Base-by-base conservation (phyloP, 2,888 invertebrate species). In the Macrophya alboannulata region DNA sequence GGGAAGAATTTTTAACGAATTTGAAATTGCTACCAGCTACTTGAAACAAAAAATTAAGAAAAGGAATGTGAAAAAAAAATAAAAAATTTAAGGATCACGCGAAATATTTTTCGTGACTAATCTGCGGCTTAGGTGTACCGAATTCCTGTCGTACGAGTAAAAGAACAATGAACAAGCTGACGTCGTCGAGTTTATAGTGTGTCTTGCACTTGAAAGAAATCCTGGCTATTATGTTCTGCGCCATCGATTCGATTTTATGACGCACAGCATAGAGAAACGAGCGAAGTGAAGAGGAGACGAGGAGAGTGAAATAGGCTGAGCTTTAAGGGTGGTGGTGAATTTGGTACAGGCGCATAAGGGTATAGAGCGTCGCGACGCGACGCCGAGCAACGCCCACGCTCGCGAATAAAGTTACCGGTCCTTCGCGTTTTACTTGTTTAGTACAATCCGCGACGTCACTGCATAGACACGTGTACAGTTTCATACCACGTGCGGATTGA, bases 381-480 rank as follows among this genome's bases (percentile, higher is more conserved):
- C 45, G 48, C 31, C 51, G 51, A 55, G n/a, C 55, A 17, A 31
- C 31, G 55, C 31, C n/a, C 17, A 55, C 55, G 48, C 51, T 21
- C 15, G 77, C 77, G 31, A 77, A 77, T 25, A 25, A 55, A 37
- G 55, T 77, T 77, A 74, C 74, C 17, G 37, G 12, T 31, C 31
- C 68, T 0, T 72, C 12, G 43, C 1, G 37, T n/a, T 15, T 17
- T 77, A 31, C 82, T 83, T 85, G 87, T 88, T 88, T 89, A 91
- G 91, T 91, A 83, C 86, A 87, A 88, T 89, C 88, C 87, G 90
- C 88, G 89, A 90, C 90, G 87, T 88, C 88, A 88, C 6, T 55
- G 55, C n/a, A n/a, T n/a, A 55, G 17, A 55, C 62, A 62, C 62
- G 62, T 62, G 62, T 25, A 62, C 10, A 21, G 21, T 62, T 62